These are phyloP conservation scores for Emydura subglobosa DNA, from an alignment of 2,113 vertebrate species.

Conservation along the genomic window DNA sequence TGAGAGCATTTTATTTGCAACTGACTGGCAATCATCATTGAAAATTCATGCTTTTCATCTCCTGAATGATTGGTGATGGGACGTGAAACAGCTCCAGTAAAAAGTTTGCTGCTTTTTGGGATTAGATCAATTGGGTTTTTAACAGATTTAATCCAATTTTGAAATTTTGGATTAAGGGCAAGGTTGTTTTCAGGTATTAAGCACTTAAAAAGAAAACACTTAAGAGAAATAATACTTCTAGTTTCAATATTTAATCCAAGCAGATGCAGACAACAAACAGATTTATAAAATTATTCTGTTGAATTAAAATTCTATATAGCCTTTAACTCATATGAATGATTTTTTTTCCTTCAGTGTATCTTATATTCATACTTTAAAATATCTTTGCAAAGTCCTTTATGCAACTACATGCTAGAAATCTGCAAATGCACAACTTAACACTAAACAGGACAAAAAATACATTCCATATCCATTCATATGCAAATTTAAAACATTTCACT, in stretches of 20 bases:
- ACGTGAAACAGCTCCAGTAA: not conserved
- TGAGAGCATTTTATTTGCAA: not conserved
- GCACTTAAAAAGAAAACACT: conserved; percentile 51
- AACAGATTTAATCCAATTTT: not conserved
- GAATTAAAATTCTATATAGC: conserved; percentile 79
- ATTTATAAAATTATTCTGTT: conserved; percentile 79
- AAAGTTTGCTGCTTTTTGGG: not conserved
- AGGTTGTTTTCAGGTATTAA: not conserved
- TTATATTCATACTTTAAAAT: conserved; percentile 78
- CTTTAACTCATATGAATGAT: conserved; percentile 70
- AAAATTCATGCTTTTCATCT: not conserved
- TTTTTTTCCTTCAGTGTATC: conserved; percentile 74
- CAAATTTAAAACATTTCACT: conserved; percentile 82
- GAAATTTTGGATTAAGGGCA: not conserved
- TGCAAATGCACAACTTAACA: conserved; percentile 80
- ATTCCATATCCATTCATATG: conserved; percentile 79
- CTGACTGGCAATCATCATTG: not conserved
- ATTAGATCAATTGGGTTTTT: not conserved
- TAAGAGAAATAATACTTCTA: conserved; percentile 33
- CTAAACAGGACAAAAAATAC: conserved; percentile 81
- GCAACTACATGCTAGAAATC: conserved; percentile 81
- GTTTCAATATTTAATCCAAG: conserved; percentile 72
- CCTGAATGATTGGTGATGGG: not conserved
- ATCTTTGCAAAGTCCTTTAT: conserved; percentile 74
- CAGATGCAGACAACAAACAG: conserved; percentile 66